These are phyloP conservation scores for Pipistrellus pipistrellus DNA, from an alignment of 2,797 vertebrate species.

Conservation along the genomic window DNA sequence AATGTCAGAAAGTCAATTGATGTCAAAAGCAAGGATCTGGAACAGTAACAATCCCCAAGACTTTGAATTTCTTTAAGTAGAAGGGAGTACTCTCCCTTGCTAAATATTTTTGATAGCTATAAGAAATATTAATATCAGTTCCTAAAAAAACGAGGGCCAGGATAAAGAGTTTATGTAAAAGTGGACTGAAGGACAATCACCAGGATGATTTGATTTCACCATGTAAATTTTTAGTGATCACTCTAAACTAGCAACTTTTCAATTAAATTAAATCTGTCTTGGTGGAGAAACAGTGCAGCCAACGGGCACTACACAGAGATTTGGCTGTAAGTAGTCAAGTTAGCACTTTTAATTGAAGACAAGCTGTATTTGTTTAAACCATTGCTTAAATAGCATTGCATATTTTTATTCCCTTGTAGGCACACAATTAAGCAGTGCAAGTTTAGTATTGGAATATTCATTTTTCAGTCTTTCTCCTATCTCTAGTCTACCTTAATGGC, in stretches of 20 bases:
- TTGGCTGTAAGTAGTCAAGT: constrained; percentile 74
- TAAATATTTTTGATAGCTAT: constrained; percentile 59
- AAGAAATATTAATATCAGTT: constrained; percentile 73
- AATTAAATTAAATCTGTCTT: constrained; percentile 88
- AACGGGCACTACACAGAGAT: constrained; percentile 70
- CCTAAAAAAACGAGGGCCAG: constrained; percentile 80
- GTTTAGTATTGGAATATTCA: constrained; percentile 76
- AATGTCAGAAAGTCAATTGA: not conserved
- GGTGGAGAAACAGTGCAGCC: constrained; percentile 69
- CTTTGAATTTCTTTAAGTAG: constrained; percentile 4
- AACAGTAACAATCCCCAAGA: not conserved
- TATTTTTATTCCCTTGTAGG: constrained; percentile 49
- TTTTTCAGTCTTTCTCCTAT: constrained; percentile 57
- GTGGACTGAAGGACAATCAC: constrained; percentile 78
- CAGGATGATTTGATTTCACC: constrained; percentile 79
- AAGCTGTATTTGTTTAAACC: constrained; percentile 75
- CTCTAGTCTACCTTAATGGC: constrained; percentile 27
- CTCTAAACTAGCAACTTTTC: constrained; percentile 86
- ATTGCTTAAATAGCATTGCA: constrained; percentile 69
- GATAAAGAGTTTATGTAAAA: constrained; percentile 80
- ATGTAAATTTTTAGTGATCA: constrained; percentile 83
- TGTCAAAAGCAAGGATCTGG: not conserved
- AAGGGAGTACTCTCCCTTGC: not conserved
- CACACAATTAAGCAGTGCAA: constrained; percentile 70
- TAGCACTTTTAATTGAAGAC: constrained; percentile 62